phyloP scores from a whole-genome alignment of 2,888 invertebrate species.

The Drosophila incognita region DNA sequence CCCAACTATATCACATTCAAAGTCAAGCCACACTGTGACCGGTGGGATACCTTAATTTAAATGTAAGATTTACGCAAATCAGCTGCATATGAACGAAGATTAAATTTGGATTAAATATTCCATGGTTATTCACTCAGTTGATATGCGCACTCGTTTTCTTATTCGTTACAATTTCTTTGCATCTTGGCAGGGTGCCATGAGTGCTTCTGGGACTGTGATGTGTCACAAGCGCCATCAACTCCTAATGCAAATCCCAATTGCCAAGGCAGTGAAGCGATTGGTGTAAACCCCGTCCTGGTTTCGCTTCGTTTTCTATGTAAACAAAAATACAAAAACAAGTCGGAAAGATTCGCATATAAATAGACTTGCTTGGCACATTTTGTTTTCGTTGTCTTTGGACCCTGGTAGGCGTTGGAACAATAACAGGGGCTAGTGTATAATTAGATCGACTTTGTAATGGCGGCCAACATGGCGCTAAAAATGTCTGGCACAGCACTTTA shows the following conservation, averaged over 20 bases:
- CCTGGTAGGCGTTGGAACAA: constrained; percentile 42
- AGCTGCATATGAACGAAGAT: constrained; percentile 41
- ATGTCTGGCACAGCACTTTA: constrained; percentile 71
- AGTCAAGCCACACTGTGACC: neutral
- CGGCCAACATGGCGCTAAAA: constrained; percentile 72
- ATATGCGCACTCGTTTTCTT: constrained; percentile 4
- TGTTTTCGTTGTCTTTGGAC: constrained; percentile 9
- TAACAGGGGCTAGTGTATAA: constrained; percentile 65
- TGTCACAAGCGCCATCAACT: constrained; percentile 36
- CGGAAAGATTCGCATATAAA: constrained; percentile 53
- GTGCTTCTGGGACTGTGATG: constrained; percentile 11
- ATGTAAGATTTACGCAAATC: constrained; percentile 39
- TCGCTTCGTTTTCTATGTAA: constrained; percentile 27
- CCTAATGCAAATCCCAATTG: constrained; percentile 59
- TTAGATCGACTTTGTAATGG: constrained; percentile 75
- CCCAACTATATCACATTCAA: neutral
- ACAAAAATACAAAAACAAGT: constrained; percentile 44
- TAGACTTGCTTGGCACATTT: constrained; percentile 42
- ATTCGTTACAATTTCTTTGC: neutral
- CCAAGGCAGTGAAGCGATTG: constrained; percentile 49
- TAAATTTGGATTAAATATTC: constrained; percentile 46
- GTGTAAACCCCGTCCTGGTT: constrained; percentile 34
- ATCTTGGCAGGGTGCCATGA: constrained; percentile 24
- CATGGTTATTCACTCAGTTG: constrained; percentile 23
- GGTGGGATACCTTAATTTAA: neutral